Evolutionary conservation across 2,797 vertebrate species (phyloP).

Genomic region (Pangasius djambal): DNA sequence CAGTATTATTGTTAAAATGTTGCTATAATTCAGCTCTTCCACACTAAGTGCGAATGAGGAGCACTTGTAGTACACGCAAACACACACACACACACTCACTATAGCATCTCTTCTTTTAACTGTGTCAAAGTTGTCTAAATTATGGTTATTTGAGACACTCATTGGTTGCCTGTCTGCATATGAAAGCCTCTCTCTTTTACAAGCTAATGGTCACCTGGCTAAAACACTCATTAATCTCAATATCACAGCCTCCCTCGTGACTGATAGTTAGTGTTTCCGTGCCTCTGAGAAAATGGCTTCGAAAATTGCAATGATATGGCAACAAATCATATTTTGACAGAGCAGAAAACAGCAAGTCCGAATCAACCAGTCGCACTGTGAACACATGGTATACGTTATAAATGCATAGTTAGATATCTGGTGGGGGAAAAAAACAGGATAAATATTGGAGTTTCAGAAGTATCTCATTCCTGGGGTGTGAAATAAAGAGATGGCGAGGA

Average conservation of each 20-base stretch:
- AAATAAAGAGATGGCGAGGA: constrained; percentile 27
- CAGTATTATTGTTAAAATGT: neutral
- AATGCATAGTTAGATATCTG: constrained; percentile 48
- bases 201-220: constrained; percentile 70
- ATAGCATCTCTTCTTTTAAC: constrained; percentile 46
- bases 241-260: constrained; percentile 66
- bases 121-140: constrained; percentile 65
- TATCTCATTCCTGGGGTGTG: constrained; percentile 10
- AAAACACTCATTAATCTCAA: constrained; percentile 78
- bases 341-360: constrained; percentile 59
- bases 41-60: neutral
- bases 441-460: constrained; percentile 65
- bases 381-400: constrained; percentile 71
- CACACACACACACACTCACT: neutral
- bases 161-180: constrained; percentile 52
- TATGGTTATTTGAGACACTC: constrained; percentile 62
- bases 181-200: constrained; percentile 62
- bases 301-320: constrained; percentile 71
- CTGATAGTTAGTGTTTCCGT: constrained; percentile 73
- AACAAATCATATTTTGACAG: constrained; percentile 76
- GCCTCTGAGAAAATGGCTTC: constrained; percentile 73
- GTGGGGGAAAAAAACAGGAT: constrained; percentile 66
- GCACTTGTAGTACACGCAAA: neutral
- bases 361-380: constrained; percentile 73
- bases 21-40: constrained; percentile 11